These are phyloP conservation scores for Synaphobranchus kaupii DNA, from an alignment of 2,797 vertebrate species.

Conservation along the genomic window DNA sequence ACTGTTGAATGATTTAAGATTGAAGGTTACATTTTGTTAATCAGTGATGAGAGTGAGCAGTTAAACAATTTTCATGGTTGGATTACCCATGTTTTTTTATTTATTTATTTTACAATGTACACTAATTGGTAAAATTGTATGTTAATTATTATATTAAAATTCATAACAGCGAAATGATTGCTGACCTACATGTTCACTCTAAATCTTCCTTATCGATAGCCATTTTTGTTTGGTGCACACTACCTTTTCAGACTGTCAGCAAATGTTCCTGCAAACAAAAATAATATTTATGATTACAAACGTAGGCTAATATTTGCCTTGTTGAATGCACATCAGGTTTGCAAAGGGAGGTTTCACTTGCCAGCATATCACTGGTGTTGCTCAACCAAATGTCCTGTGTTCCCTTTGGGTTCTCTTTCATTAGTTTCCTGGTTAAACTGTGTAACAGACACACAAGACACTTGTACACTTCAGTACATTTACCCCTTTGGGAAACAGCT, in stretches of 20 bases:
- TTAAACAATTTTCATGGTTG: neutral
- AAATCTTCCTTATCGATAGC: too few species aligned
- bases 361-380: constrained; percentile 36
- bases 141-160: too few species aligned
- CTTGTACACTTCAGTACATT: constrained; percentile 49
- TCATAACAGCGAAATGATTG: too few species aligned
- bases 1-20: neutral
- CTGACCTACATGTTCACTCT: too few species aligned
- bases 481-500: constrained; percentile 68
- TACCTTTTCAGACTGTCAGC: too few species aligned
- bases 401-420: constrained; percentile 40
- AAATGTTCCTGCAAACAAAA: too few species aligned
- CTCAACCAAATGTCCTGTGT: constrained; percentile 63
- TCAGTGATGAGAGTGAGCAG: neutral
- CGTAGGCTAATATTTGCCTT: too few species aligned
- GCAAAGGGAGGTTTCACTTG: too few species aligned
- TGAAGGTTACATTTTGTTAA: neutral
- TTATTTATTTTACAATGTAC: neutral
- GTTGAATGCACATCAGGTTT: too few species aligned
- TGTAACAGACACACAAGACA: neutral
- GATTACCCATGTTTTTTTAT: neutral
- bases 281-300: too few species aligned
- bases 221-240: too few species aligned
- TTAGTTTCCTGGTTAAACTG: neutral
- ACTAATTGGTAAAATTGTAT: too few species aligned